Evolutionary conservation across 2,113 vertebrate genomes (phyloP).

Genomic region (Rhinoderma darwinii): DNA sequence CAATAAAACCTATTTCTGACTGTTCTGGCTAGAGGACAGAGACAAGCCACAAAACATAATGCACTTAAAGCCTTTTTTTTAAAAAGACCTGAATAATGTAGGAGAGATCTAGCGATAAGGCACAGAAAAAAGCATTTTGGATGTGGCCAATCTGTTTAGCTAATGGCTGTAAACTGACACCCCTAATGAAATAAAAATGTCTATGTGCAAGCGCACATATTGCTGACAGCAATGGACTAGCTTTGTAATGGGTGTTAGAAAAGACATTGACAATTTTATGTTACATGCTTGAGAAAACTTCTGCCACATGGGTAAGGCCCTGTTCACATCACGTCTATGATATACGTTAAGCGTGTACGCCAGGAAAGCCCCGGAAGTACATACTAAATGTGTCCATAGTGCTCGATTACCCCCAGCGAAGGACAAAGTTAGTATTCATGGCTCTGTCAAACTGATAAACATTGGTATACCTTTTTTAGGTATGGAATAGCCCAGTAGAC

Average conservation of each 20-base stretch:
- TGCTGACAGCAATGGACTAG: slow-evolving; percentile 68
- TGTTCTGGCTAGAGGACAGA: slow-evolving; percentile 69
- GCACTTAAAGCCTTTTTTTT: slow-evolving; percentile 66
- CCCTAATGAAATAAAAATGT: slow-evolving; percentile 84
- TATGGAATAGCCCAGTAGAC: too few relatives aligned
- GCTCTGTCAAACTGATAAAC: too few relatives aligned
- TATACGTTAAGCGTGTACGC: too few relatives aligned
- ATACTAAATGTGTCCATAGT: too few relatives aligned
- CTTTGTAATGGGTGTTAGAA: slow-evolving; percentile 65
- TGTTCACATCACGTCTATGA: too few relatives aligned
- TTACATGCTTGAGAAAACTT: not conserved
- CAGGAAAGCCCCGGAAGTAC: too few relatives aligned
- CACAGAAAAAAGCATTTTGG: slow-evolving; percentile 72
- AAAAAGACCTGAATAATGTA: slow-evolving; percentile 75
- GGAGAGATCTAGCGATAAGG: slow-evolving; percentile 79
- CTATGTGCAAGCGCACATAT: slow-evolving; percentile 72
- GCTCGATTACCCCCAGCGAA: too few relatives aligned
- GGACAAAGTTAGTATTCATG: too few relatives aligned
- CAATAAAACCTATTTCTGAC: slow-evolving; percentile 79
- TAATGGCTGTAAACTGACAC: slow-evolving; percentile 85
- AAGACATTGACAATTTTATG: slow-evolving; percentile 60
- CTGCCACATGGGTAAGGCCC: not conserved
- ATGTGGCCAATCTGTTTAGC: slow-evolving; percentile 76
- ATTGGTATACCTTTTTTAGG: too few relatives aligned
- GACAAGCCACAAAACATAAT: slow-evolving; percentile 72